Base-by-base conservation (phyloP, 2,797 vertebrate genomes). In the Eleutherodactylus coqui region DNA sequence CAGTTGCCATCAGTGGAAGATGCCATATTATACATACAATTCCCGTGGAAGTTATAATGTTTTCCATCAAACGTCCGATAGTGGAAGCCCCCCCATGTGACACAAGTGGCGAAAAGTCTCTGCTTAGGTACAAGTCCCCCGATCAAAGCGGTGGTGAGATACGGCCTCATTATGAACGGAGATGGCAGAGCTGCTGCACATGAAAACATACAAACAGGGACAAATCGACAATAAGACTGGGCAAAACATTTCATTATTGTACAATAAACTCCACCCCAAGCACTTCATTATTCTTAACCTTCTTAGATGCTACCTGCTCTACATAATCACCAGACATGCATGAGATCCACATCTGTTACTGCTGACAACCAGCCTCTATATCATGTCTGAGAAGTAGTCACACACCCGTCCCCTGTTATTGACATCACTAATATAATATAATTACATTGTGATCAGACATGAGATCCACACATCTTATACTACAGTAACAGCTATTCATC, bases 1-100 rank as follows among this genome's bases (percentile, higher is more conserved):
- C 97, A 98, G 79, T 94, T 94, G 78, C 95, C 94, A 0, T 97
- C 97, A 0, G 90, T 88, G 2, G 95, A 94, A 0, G 95, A 92
- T 0, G 96, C 95, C 92, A 98, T 90, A 89, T 94, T 90, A 87
- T 98, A 97, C 0, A 93, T 92, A 89, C 97, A 98, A 86, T n/a
- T 89, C 19, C 97, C 96, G 72, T 93, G 88, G 90, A 98, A 96
- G 90, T 94, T 93, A 85, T 96, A 97, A 91, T 98, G 97, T 58
- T 88, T 94, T 45, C 95, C 93, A 0, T 98, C 97, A 36, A 98
- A 98, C 67, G 94, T 95, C 60, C 94, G 95, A 88, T 95, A 97
- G 75, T 96, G 96, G 14, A 94, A 92, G 17, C 96, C 94, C 0
- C 95, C 96, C 97, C 97, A 98, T 73, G 95, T 91, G 90, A 93